Conservation (phyloP, 2,888 invertebrate genomes). For the Hoplodrina ambigua region DNA sequence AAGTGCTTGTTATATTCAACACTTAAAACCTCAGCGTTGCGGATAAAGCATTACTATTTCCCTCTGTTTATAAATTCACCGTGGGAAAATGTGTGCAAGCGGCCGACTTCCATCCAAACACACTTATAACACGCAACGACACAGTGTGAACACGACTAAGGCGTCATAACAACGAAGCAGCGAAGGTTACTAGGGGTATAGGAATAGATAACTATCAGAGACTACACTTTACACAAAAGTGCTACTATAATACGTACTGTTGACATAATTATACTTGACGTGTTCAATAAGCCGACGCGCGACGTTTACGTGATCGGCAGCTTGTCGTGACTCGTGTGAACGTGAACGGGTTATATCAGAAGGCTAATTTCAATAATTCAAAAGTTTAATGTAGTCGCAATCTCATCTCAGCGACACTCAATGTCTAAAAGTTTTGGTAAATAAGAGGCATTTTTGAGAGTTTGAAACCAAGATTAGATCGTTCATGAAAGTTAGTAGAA, state of each 20-base stretch:
- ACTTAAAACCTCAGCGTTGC: conserved; percentile 5
- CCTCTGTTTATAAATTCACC: conserved; percentile 77
- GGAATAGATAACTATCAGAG: conserved; percentile 24
- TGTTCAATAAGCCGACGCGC: too few relatives aligned
- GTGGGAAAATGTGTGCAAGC: conserved; percentile 77
- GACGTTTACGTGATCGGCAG: too few relatives aligned
- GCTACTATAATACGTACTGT: background rate
- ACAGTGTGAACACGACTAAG: conserved; percentile 22
- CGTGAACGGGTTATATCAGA: too few relatives aligned
- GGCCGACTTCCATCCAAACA: conserved; percentile 53
- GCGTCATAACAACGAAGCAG: conserved; percentile 19
- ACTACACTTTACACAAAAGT: background rate
- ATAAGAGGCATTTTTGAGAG: too few relatives aligned
- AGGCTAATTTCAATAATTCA: too few relatives aligned
- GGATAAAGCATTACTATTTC: conserved; percentile 64
- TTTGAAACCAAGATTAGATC: too few relatives aligned
- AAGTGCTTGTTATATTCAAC: conserved; percentile 27
- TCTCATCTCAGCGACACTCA: too few relatives aligned
- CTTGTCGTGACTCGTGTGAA: too few relatives aligned
- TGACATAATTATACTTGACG: too few relatives aligned
- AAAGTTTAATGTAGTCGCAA: too few relatives aligned
- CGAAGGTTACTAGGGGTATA: conserved; percentile 19
- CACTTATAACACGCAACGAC: conserved; percentile 41
- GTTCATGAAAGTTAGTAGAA: too few relatives aligned
- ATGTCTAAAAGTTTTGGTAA: too few relatives aligned